phyloP scores from a whole-genome alignment of 1,140 invertebrate species.

The Heliothis subflexa region DNA sequence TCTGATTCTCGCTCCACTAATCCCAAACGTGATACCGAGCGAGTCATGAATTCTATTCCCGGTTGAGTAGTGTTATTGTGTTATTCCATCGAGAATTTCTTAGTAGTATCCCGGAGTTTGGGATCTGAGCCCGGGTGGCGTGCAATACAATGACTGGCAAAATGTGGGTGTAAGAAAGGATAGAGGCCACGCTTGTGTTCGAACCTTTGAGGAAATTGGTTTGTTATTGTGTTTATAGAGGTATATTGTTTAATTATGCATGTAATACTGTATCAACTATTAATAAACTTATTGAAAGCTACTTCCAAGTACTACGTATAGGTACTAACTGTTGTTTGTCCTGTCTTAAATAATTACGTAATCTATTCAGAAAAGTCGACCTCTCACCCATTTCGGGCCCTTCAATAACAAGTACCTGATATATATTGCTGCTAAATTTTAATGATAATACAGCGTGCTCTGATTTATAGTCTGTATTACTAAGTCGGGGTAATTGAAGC shows the following conservation, averaged over 20 bases:
- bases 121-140: not conserved
- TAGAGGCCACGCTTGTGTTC: too few species aligned
- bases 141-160: too few species aligned
- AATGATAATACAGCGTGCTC: slow-evolving; percentile 15
- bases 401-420: slow-evolving; percentile 3
- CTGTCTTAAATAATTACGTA: not conserved
- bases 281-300: too few species aligned
- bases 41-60: not conserved
- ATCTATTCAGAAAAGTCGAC: not conserved
- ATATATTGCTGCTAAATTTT: slow-evolving; percentile 35
- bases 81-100: not conserved
- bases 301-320: not conserved
- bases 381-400: not conserved
- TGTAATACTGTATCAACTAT: not conserved
- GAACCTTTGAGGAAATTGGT: too few species aligned
- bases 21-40: too few species aligned
- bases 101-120: not conserved
- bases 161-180: too few species aligned
- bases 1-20: too few species aligned
- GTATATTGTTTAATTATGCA: not conserved
- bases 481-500: slow-evolving; percentile 49
- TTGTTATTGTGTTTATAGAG: too few species aligned
- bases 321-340: too few species aligned
- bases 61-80: not conserved
- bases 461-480: slow-evolving; percentile 41